These are phyloP conservation scores for Sclerurus mexicanus DNA, from an alignment of 2,113 vertebrate genomes.

Conservation along the genomic window DNA sequence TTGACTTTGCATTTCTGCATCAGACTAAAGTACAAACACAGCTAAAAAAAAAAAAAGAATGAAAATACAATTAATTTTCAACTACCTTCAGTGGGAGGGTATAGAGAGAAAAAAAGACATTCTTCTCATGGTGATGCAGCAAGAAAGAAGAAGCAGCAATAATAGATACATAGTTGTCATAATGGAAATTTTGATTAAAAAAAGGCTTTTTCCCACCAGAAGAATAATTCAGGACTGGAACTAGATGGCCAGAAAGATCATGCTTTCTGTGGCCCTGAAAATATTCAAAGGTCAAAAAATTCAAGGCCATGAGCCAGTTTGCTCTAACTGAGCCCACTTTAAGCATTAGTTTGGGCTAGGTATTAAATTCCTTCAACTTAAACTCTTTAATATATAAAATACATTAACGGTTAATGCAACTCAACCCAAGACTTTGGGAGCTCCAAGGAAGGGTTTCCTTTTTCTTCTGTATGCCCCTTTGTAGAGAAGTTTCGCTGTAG, in stretches of 20 bases:
- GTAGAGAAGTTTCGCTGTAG: neutral
- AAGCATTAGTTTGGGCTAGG: neutral
- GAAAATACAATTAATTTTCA: neutral
- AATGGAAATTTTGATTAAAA: neutral
- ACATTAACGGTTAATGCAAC: neutral
- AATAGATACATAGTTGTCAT: neutral
- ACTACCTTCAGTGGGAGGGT: neutral
- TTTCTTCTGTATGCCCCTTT: neutral
- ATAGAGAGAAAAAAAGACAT: neutral
- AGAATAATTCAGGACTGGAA: neutral
- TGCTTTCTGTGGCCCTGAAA: neutral
- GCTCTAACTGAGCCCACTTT: neutral
- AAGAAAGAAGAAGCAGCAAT: neutral
- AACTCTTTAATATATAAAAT: neutral
- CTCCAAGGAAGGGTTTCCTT: neutral
- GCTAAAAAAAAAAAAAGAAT: neutral
- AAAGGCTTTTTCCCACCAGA: neutral
- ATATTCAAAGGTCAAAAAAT: neutral
- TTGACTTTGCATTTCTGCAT: neutral
- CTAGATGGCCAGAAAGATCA: neutral
- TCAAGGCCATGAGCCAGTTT: neutral
- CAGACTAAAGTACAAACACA: neutral
- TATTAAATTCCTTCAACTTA: neutral
- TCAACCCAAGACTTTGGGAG: neutral
- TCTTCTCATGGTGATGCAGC: neutral